These are phyloP conservation scores for Fistularia commersonii DNA, from an alignment of 2,797 vertebrate species.

Conservation along the genomic window DNA sequence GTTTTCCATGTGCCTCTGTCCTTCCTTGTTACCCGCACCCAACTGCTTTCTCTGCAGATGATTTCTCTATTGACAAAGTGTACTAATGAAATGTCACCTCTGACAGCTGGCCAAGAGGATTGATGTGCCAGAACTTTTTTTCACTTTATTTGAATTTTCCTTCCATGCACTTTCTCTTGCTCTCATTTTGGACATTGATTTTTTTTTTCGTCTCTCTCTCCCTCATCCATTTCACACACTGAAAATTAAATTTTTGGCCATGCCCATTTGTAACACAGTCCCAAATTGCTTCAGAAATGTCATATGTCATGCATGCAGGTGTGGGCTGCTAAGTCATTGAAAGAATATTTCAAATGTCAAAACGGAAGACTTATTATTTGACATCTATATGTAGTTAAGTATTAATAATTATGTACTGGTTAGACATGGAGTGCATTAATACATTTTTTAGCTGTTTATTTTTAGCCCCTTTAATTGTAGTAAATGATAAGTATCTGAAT, in stretches of 20 bases:
- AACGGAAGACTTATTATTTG: too few relatives aligned
- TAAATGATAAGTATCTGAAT: too few relatives aligned
- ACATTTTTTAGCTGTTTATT: too few relatives aligned
- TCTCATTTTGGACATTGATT: slow-evolving; percentile 31
- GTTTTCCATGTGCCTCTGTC: slow-evolving; percentile 36
- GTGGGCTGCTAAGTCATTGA: not conserved
- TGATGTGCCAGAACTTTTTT: slow-evolving; percentile 86
- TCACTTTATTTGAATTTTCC: slow-evolving; percentile 84
- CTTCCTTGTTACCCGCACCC: slow-evolving; percentile 46
- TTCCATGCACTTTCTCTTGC: slow-evolving; percentile 33
- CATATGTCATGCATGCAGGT: slow-evolving; percentile 17
- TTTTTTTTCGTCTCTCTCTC: slow-evolving; percentile 7
- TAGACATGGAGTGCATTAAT: too few relatives aligned
- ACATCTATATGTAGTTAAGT: too few relatives aligned
- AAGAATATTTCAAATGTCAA: too few relatives aligned
- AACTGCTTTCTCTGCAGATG: slow-evolving; percentile 73
- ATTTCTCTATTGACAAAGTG: slow-evolving; percentile 92
- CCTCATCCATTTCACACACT: slow-evolving; percentile 30
- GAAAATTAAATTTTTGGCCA: slow-evolving; percentile 34
- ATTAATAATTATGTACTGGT: too few relatives aligned
- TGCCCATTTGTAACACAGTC: slow-evolving; percentile 33
- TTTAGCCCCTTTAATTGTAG: too few relatives aligned
- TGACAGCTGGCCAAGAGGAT: slow-evolving; percentile 82
- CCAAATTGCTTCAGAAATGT: slow-evolving; percentile 27
- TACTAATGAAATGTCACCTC: slow-evolving; percentile 94